phyloP scores from a whole-genome alignment of 2,797 vertebrate genomes.

The Odontamblyopus lacepedii region DNA sequence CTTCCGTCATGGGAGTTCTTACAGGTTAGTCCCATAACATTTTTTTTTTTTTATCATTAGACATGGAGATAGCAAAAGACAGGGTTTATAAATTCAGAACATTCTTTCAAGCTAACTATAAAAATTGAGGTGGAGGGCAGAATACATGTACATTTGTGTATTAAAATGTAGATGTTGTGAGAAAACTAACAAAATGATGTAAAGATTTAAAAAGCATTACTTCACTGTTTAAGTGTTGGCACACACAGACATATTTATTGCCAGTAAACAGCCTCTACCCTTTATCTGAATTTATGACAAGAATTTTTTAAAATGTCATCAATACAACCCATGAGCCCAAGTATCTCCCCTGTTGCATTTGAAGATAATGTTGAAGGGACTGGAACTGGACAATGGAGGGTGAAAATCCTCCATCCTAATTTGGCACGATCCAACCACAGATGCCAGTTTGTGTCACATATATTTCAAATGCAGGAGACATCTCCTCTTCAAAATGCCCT shows the following conservation, averaged over 20 bases:
- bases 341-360: no score
- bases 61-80: neutral
- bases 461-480: no score
- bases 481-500: no score
- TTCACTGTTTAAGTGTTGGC: no score
- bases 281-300: neutral
- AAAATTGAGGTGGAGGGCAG: neutral
- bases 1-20: slow-evolving; percentile 97
- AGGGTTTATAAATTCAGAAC: neutral
- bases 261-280: neutral
- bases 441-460: no score
- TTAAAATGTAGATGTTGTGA: no score
- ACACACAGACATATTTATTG: no score
- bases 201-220: neutral
- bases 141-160: no score
- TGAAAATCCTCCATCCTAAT: no score
- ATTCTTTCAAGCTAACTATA: neutral
- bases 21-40: slow-evolving; percentile 79
- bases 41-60: neutral
- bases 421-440: no score
- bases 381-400: no score
- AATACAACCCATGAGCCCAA: neutral
- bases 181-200: neutral
- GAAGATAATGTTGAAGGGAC: no score
- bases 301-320: neutral